Conservation (phyloP, 2,113 vertebrate species). For the Sciurus niger region DNA sequence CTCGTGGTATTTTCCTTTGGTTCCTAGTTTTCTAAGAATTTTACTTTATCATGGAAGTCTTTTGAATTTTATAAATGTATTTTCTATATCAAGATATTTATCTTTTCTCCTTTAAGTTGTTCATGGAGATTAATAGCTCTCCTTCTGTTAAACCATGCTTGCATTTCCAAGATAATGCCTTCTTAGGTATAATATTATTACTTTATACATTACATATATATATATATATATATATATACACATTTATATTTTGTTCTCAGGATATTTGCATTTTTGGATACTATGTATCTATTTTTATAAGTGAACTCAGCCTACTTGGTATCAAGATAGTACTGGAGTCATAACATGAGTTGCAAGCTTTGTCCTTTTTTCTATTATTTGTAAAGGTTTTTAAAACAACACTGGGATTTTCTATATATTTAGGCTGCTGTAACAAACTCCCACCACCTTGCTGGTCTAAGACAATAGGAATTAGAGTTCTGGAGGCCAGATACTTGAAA, state of each 20-base stretch:
- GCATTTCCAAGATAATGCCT: slow-evolving; percentile 31
- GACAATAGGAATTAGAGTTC: neutral
- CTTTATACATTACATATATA: neutral
- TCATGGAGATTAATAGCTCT: slow-evolving; percentile 24
- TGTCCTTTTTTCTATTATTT: neutral
- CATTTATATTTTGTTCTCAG: neutral
- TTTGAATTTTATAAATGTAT: slow-evolving; percentile 3
- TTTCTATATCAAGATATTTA: slow-evolving; percentile 1
- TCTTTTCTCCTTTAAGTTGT: slow-evolving; percentile 25
- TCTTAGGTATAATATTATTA: neutral
- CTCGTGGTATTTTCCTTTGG: neutral
- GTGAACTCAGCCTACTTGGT: neutral
- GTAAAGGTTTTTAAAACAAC: slow-evolving; percentile 3
- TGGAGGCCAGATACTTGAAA: neutral
- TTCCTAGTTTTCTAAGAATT: slow-evolving; percentile 52
- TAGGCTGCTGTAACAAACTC: neutral
- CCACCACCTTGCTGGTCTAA: neutral
- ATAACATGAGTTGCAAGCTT: neutral
- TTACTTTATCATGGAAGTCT: neutral
- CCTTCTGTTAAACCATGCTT: neutral
- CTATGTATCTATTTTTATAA: neutral
- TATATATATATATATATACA: neutral
- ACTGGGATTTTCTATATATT: neutral
- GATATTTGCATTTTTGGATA: neutral
- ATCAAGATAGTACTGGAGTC: neutral